Evolutionary conservation across 1,140 invertebrate species (phyloP), one percentile per base, ranked within the genome.

Genomic region (Dreissena polymorpha): DNA sequence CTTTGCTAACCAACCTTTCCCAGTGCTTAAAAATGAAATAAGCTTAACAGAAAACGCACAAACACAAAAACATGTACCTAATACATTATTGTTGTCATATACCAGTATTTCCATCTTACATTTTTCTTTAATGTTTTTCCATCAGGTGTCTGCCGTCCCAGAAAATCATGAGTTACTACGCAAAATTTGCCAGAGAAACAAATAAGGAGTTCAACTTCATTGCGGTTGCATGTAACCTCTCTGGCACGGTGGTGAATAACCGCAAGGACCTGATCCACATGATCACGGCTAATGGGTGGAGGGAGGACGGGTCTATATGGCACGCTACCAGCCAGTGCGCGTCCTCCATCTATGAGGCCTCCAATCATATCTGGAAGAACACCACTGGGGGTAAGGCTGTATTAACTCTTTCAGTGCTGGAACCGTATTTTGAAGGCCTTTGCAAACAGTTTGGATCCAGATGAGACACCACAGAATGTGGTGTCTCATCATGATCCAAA

Each of bases 251-350:
- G 18, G 79, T 87, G 12, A 71, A 84, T 0, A 87, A 89, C 16
- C 85, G 90, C 12, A 88, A 91, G 60, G 73, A 88, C 12, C 83
- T 91, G 50, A 88, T 90, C 14, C 90, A 93, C 68, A 70, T 77
- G 21, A 89, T 93, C 51, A 92, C 90, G 21, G 73, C 89, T 12
- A 91, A 90, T 77, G 89, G 91, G 21, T 93, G 91, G 91, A 73
- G 88, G 23, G 91, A 91, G 60, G 90, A 93, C 29, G 72, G 78
- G 0, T 70, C 84, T 23, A 80, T 92, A 13, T 89, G 89, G 88
- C 90, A 92, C 68, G 86, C 86, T 57, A 91, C 90, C 23, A 89
- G 88, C 78, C 89, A 90, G 51, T 90, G 89, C 87, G 88, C 89
- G 10, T 90, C 90, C 49, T 85, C 87, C 60, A 86, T 90, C 13